Conservation (phyloP, 2,113 vertebrate species). For the Daphoenositta chrysoptera region DNA sequence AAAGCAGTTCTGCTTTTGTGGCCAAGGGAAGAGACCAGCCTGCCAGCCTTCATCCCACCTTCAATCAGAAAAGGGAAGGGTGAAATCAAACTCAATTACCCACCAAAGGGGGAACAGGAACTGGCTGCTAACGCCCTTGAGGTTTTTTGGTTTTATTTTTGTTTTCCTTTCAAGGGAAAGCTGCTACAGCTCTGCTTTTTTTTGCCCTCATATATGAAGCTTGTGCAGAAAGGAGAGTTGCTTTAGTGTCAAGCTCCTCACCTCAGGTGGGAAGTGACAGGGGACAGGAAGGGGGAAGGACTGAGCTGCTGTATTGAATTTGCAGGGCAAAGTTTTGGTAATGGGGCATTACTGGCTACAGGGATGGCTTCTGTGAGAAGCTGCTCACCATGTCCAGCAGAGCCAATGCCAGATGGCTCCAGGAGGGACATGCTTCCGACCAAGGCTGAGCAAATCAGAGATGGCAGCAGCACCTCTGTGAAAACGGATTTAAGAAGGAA, state of each 20-base stretch:
- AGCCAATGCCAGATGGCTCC: neutral
- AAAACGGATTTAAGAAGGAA: neutral
- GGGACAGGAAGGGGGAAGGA: neutral
- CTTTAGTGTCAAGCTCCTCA: neutral
- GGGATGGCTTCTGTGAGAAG: neutral
- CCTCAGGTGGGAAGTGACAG: neutral
- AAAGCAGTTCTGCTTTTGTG: neutral
- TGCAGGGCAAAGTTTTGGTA: neutral
- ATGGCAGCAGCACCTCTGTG: too few relatives aligned
- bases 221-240: neutral
- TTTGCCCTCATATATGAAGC: neutral
- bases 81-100: neutral
- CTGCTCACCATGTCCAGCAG: neutral
- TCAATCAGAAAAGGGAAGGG: neutral
- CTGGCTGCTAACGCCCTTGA: neutral
- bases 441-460: neutral
- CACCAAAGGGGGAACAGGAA: neutral
- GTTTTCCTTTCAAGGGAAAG: neutral
- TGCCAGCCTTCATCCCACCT: neutral
- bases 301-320: neutral
- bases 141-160: neutral
- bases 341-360: accelerated
- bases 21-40: neutral
- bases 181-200: neutral
- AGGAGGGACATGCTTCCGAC: accelerated